Evolutionary conservation across 2,113 vertebrate genomes (phyloP).

Genomic region (Podarcis cretensis): DNA sequence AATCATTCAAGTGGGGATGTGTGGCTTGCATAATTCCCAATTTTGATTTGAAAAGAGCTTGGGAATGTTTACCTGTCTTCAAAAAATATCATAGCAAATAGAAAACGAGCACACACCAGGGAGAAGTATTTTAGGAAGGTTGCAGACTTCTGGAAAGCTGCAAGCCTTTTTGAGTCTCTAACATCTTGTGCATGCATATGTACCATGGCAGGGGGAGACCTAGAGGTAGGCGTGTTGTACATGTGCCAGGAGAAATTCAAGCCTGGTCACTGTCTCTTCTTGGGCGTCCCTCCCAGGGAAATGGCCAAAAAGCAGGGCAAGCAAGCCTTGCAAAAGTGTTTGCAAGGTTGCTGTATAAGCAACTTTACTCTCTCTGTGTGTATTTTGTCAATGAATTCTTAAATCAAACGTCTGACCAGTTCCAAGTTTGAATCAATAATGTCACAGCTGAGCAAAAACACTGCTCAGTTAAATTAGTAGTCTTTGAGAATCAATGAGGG

Average conservation of each 20-base stretch:
- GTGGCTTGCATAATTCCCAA: too few relatives aligned
- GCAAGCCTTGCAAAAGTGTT: not conserved
- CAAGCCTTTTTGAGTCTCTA: not conserved
- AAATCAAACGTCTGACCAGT: not conserved
- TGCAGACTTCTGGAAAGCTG: too few relatives aligned
- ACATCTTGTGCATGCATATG: not conserved
- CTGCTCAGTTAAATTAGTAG: constrained; percentile 10
- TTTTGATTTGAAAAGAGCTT: not conserved
- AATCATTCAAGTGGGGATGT: not conserved
- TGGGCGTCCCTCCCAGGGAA: not conserved
- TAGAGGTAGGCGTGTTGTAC: not conserved
- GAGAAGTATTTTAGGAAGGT: not conserved
- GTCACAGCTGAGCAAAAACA: constrained; percentile 1
- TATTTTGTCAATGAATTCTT: not conserved
- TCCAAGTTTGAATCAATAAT: constrained; percentile 12
- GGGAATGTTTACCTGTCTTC: not conserved
- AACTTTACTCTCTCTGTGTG: not conserved
- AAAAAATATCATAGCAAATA: not conserved
- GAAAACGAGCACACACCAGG: not conserved
- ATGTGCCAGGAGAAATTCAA: not conserved
- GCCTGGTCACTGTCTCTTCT: not conserved
- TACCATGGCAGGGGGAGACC: not conserved
- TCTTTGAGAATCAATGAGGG: not conserved
- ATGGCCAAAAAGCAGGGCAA: not conserved
- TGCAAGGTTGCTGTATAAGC: not conserved